Base-by-base conservation (phyloP, 2,797 vertebrate species). In the Galaxias olidus region DNA sequence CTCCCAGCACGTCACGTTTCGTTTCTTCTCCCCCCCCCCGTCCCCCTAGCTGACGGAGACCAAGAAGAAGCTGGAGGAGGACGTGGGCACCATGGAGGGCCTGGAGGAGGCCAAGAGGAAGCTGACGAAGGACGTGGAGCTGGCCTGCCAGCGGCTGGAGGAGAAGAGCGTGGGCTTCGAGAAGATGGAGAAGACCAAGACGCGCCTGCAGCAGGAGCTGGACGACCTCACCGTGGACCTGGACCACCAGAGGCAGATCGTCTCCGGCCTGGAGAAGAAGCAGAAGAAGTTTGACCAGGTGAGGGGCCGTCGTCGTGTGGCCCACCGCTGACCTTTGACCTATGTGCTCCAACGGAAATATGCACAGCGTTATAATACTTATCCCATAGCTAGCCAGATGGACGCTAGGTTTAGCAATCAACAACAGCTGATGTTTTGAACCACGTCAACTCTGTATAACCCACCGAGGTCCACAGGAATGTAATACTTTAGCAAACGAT, bases 261-360 rank as follows among this genome's bases (percentile, higher is more conserved):
- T 95, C 66, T 95, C 94, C 72, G 94, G 90, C 78, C 77, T 96
- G 80, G 94, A 96, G 81, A 96, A 96, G 88, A 96, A 95, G 80
- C 94, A 96, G 87, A 96, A 93, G 85, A 96, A 95, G 78, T 96
- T 96, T 67, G 94, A 96, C 79, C 94, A 96, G 94, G 94, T 93
- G 45, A 50, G 44, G 50, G 18, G 48, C 48, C 14, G 48, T n/a
- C n/a, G n/a, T n/a, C n/a, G 17, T 8, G 14, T 30, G 30, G 30
- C 30, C 6, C 3, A 30, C 30, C 30, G 30, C 30, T 30, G 30
- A 30, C 30, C 30, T 30, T 30, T 30, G 30, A 30, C 30, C 30
- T 30, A 6, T 30, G 30, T 30, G 6, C 30, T 30, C 30, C 30
- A n/a, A 30, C 30, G 30, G 30, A 30, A 30, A 30, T 30, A 30